Evolutionary conservation across 2,888 invertebrate species (phyloP), one percentile per base, ranked within the genome.

Genomic region (Rhogogaster chlorosoma): DNA sequence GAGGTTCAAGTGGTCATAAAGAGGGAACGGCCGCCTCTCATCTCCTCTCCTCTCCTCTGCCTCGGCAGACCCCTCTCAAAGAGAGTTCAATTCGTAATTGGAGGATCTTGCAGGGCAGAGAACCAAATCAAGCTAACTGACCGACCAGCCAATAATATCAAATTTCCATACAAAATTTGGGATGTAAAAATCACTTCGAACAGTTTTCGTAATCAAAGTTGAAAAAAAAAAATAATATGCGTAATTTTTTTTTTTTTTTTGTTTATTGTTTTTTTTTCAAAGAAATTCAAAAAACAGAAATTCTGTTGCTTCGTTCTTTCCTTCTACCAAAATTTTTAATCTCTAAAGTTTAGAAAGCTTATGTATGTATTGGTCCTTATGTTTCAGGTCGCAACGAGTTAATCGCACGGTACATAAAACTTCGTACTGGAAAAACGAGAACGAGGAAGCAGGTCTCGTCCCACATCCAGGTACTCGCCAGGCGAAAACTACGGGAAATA

Each of bases 391-490:
- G 99, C 91, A 99, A 99, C 95, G 99, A 99, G 96, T 95, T 99
- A 94, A 99, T 99, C 95, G 99, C 99, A 91, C 96, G 99, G 93
- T 99, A 99, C 95, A 99, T 99, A 94, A 99, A 99, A 96, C 95
- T 99, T 93, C 96, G 99, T 92, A 99, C 99, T 90, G 99, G 99
- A 89, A 99, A 99, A 94, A 99, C 99, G 94, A 97, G 99, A 94
- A 99, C 99, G 94, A 96, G 99, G 93, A 99, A 99, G 95, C 99
- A 99, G 95, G 99, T 99, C 92, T 99, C 99, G 92, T 99, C 99
- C 92, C 99, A 99, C 94, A 99, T 99, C 94, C 99, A 99, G 95
- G 99, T 99, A 93, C 96, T 99, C 93, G 99, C 99, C 90, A 96
- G 99, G 94, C 96, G 99, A 95, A 99, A 99, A 96, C 96, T 99